phyloP scores from a whole-genome alignment of 1,140 invertebrate genomes.

The Delia radicum region DNA sequence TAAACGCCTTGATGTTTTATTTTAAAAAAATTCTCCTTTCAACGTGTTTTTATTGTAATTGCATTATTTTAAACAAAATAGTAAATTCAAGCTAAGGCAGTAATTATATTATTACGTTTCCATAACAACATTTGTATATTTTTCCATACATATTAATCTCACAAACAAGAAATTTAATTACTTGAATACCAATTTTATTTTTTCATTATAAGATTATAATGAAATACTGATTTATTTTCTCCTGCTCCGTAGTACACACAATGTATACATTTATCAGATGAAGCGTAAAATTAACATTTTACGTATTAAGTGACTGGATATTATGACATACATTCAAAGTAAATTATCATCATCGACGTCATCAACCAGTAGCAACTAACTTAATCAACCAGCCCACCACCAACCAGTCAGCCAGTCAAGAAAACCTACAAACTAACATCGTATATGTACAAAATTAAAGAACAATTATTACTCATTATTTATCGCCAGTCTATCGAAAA shows the following conservation, averaged over 20 bases:
- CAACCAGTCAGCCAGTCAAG: too few species aligned
- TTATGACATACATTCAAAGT: background rate
- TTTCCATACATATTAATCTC: too few species aligned
- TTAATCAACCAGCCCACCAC: too few species aligned
- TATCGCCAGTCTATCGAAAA: background rate
- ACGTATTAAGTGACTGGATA: slow-evolving; percentile 7
- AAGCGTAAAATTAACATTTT: slow-evolving; percentile 16
- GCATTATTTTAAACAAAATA: too few species aligned
- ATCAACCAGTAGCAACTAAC: too few species aligned
- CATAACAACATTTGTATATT: too few species aligned
- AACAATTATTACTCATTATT: background rate
- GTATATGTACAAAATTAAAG: background rate
- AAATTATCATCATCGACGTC: background rate
- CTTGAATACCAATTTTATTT: background rate
- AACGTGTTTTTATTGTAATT: too few species aligned
- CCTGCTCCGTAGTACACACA: background rate
- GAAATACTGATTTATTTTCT: background rate
- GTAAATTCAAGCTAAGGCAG: too few species aligned
- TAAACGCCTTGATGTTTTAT: too few species aligned
- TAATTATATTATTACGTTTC: too few species aligned
- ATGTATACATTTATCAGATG: slow-evolving; percentile 4
- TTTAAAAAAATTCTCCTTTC: too few species aligned
- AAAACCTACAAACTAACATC: too few species aligned
- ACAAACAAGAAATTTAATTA: background rate
- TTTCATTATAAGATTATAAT: background rate